A percentile compares a stretch with the other conserved stretches of the same genome.
These are phyloP conservation scores for Glyptemys insculpta DNA, from an alignment of 2,797 vertebrate species.

Conservation along the genomic window DNA sequence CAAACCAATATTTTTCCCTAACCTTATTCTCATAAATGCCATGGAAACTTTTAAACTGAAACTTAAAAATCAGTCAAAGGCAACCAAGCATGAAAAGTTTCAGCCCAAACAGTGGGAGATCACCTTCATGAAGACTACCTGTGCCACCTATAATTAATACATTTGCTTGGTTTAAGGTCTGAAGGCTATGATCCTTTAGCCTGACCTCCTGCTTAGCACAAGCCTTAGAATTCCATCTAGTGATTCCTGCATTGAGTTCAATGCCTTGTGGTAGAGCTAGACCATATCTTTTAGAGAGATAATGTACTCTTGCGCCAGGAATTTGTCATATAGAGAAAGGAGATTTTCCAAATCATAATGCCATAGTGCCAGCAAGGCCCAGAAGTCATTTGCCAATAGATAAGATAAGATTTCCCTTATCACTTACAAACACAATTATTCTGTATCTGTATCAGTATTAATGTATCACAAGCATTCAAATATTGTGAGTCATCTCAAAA, in stretches of 20 bases:
- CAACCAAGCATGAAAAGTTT: neutral
- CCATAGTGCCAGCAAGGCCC: neutral
- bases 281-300: too few species aligned
- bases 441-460: neutral
- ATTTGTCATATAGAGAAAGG: neutral
- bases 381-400: neutral
- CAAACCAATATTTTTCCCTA: neutral
- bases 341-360: neutral
- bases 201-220: neutral
- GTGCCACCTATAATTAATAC: neutral
- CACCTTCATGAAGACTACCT: neutral
- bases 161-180: neutral
- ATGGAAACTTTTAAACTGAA: neutral
- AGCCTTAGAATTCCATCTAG: neutral
- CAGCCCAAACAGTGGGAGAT: neutral
- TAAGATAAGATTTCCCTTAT: neutral
- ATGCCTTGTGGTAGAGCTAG: neutral
- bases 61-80: neutral
- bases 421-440: neutral
- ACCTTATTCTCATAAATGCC: neutral
- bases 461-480: too few species aligned
- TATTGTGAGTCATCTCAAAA: too few species aligned
- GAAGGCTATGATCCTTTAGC: fast-evolving
- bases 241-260: neutral
- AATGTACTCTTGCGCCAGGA: too few species aligned